phyloP scores from a whole-genome alignment of 2,113 vertebrate species.

The Lasiurus borealis region DNA sequence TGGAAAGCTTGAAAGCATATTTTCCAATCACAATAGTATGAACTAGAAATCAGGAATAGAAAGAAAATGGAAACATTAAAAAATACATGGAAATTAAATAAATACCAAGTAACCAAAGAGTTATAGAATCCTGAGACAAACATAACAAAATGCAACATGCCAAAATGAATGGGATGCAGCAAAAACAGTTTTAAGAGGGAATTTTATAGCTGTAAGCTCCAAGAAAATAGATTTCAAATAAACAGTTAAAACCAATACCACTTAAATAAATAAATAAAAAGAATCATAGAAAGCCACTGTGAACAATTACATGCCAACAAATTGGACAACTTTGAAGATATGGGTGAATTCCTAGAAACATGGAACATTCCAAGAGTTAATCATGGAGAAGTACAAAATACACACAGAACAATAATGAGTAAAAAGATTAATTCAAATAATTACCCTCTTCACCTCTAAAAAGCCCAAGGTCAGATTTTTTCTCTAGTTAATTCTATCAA shows the following conservation, averaged over 20 bases:
- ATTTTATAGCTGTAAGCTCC: not conserved
- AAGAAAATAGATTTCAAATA: not conserved
- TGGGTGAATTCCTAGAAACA: no score
- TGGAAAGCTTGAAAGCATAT: not conserved
- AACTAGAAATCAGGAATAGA: not conserved
- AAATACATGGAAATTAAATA: not conserved
- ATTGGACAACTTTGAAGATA: not conserved
- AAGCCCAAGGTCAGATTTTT: not conserved
- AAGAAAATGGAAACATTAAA: not conserved
- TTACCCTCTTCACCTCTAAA: not conserved
- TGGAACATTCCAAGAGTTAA: not conserved
- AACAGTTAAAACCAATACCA: not conserved
- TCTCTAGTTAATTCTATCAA: not conserved
- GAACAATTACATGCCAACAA: not conserved
- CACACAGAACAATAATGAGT: not conserved
- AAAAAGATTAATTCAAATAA: not conserved
- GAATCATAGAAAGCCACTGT: not conserved
- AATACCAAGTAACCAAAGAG: not conserved
- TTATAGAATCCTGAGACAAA: not conserved
- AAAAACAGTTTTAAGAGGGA: not conserved
- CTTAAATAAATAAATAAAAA: not conserved
- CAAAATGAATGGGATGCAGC: not conserved
- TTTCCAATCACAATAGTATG: not conserved
- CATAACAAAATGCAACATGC: not conserved
- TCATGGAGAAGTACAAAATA: not conserved